Percentiles rank a stretch among this genome's conserved stretches.
Evolutionary conservation across 2,888 invertebrate species (phyloP).

Genomic region (Drosophila dives): DNA sequence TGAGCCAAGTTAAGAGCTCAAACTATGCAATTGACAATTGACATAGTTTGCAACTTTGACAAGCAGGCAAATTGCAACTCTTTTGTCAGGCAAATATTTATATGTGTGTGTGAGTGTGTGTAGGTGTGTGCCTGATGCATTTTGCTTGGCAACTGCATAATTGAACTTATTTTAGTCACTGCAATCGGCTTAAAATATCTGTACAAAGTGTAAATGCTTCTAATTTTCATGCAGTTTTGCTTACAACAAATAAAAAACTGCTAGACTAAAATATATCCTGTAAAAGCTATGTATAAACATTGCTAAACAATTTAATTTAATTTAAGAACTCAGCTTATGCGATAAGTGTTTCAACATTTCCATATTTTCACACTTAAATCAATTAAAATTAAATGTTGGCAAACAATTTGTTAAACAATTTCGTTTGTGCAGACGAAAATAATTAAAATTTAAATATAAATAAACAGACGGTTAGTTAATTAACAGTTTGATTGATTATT

Average conservation of each 20-base stretch:
- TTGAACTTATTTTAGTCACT: slow-evolving; percentile 3
- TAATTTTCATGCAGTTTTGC: background rate
- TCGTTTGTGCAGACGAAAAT: slow-evolving; percentile 38
- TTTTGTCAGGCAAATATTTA: background rate
- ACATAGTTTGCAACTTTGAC: slow-evolving; percentile 58
- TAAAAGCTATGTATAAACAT: background rate
- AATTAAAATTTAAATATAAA: slow-evolving; percentile 65
- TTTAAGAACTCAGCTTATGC: background rate
- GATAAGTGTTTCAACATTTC: background rate
- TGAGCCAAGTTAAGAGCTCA: slow-evolving; percentile 33
- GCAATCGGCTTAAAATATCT: background rate
- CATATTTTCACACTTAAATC: background rate
- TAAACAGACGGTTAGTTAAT: slow-evolving; percentile 67
- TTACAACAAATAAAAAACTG: background rate
- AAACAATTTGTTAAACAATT: slow-evolving; percentile 1
- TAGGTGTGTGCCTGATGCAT: background rate
- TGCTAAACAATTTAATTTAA: background rate
- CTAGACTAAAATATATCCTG: background rate
- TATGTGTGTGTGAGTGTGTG: slow-evolving; percentile 1
- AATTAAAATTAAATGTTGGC: background rate
- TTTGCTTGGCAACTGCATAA: slow-evolving; percentile 19
- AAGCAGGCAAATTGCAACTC: slow-evolving; percentile 33
- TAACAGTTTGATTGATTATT: slow-evolving; percentile 75
- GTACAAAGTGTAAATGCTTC: background rate
- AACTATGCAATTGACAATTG: slow-evolving; percentile 52